These are phyloP conservation scores for Zalophus californianus DNA, from an alignment of 2,797 vertebrate species.

Conservation along the genomic window DNA sequence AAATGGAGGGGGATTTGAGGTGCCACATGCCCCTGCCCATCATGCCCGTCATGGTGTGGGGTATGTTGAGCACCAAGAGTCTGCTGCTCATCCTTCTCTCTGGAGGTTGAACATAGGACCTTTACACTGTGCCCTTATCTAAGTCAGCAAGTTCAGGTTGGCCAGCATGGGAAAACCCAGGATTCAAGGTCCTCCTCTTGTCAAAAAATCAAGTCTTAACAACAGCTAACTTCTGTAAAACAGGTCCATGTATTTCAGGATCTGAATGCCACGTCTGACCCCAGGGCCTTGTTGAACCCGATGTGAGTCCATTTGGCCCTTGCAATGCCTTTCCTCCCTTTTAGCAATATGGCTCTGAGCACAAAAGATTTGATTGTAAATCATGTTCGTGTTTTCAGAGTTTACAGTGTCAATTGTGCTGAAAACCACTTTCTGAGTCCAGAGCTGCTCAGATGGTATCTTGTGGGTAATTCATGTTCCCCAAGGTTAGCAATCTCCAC, in stretches of 20 bases:
- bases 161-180: background rate
- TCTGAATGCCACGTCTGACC: background rate
- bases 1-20: background rate
- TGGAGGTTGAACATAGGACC: background rate
- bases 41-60: background rate
- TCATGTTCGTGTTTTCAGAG: background rate
- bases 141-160: background rate
- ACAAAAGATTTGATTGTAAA: background rate
- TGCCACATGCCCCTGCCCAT: rapidly evolving
- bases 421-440: slow-evolving; percentile 31
- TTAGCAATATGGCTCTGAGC: slow-evolving; percentile 68
- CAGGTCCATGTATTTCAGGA: background rate
- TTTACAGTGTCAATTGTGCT: slow-evolving; percentile 19
- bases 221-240: background rate
- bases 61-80: too few relatives aligned
- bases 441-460: background rate
- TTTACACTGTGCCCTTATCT: background rate
- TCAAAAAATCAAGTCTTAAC: background rate
- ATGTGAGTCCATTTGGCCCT: background rate
- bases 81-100: background rate
- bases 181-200: background rate
- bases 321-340: slow-evolving; percentile 53
- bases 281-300: background rate
- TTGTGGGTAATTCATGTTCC: background rate
- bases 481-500: background rate